These are phyloP conservation scores for Clunio marinus DNA, from an alignment of 2,888 invertebrate species.

Conservation along the genomic window DNA sequence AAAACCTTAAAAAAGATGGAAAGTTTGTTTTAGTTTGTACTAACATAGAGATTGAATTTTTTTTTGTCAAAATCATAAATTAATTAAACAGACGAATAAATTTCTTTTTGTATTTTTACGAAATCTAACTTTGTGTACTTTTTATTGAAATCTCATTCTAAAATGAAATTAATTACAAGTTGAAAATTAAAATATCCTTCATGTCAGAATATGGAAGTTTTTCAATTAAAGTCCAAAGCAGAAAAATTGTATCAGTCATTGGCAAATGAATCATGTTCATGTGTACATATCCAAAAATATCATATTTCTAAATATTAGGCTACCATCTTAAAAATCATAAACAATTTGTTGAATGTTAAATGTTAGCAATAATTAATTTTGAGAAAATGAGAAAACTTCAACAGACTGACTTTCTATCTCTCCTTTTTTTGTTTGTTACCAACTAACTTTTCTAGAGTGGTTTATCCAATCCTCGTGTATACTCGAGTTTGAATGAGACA, in stretches of 20 bases:
- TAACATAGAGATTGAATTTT: too few species aligned
- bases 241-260: too few species aligned
- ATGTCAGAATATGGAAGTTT: too few species aligned
- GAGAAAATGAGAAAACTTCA: slow-evolving; percentile 11
- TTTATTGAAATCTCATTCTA: background rate
- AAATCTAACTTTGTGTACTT: too few species aligned
- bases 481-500: slow-evolving; percentile 71
- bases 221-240: too few species aligned
- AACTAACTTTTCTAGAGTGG: slow-evolving; percentile 14
- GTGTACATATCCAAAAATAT: background rate
- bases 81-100: too few species aligned
- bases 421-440: slow-evolving; percentile 7
- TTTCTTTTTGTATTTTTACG: too few species aligned
- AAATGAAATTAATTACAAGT: too few species aligned
- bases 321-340: too few species aligned
- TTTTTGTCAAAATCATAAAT: too few species aligned
- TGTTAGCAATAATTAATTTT: background rate
- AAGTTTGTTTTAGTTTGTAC: too few species aligned
- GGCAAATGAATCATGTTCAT: background rate
- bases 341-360: background rate
- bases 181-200: background rate
- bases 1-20: background rate
- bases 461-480: slow-evolving; percentile 66
- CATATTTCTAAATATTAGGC: too few species aligned
- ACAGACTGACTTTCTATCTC: slow-evolving; percentile 7